phyloP scores from a whole-genome alignment of 2,113 vertebrate genomes.

The Epinephelus fuscoguttatus region DNA sequence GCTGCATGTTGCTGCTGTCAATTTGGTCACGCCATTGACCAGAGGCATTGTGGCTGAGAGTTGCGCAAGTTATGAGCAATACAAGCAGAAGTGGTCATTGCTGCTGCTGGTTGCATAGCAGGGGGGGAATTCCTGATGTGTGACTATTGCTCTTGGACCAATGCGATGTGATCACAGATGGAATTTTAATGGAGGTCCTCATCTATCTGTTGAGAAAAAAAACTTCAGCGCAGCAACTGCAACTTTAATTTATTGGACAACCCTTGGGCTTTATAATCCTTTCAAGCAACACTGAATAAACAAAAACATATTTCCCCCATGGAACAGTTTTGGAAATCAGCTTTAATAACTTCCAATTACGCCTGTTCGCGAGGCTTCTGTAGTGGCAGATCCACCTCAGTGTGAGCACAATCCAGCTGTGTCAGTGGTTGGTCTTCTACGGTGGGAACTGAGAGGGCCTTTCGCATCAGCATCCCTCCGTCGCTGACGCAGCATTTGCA shows the following conservation, averaged over 20 bases:
- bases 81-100: neutral
- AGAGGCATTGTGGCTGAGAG: neutral
- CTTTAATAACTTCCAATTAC: constrained; percentile 23
- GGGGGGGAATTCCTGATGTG: neutral
- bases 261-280: neutral
- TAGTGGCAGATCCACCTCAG: constrained; percentile 33
- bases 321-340: constrained; percentile 7
- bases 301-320: neutral
- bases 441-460: constrained; percentile 41
- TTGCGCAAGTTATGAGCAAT: constrained; percentile 6
- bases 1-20: constrained; percentile 25
- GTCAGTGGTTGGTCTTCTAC: constrained; percentile 49
- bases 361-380: constrained; percentile 1
- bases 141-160: neutral
- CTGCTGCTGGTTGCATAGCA: neutral
- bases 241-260: neutral
- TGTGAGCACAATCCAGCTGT: constrained; percentile 59
- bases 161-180: constrained; percentile 18
- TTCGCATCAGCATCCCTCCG: constrained; percentile 50
- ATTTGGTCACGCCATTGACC: constrained; percentile 44
- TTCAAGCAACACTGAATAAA: neutral
- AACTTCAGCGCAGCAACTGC: neutral
- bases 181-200: neutral
- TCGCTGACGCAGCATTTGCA: constrained; percentile 63
- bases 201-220: constrained; percentile 3